Base-by-base conservation (phyloP, 1,140 invertebrate species). In the Drosophila punjabiensis region DNA sequence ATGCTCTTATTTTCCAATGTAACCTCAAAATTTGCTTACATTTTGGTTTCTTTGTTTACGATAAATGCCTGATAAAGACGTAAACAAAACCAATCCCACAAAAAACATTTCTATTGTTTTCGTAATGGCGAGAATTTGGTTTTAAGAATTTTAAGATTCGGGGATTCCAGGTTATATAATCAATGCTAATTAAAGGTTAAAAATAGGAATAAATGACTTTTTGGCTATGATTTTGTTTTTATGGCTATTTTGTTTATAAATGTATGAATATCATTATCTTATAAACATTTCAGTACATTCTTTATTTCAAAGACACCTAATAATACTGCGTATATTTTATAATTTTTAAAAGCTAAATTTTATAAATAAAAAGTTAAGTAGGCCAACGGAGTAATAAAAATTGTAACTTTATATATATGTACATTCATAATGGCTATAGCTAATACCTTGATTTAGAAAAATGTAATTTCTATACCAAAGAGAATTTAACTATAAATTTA, bases 21-120 rank as follows among this genome's bases (percentile, higher is more conserved):
- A 59, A 59, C 35, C 24, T n/a, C n/a, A 28, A 41, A 39, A n/a
- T 37, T 59, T 59, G 56, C 35, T 59, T 59, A 59, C 56, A 41
- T 28, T 59, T 59, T 56, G 5, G 14, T 24, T 56, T 37, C 18
- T 56, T 37, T 56, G 53, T 56, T 56, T 56, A 37, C 33, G 8
- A 37, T 37, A 16, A 56, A 37, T 16, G 13, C 3, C 35, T 10
- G 16, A 39, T 24, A n/a, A 39, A 41, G 14, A 28, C 28, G 56
- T 59, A 59, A 41, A 59, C 56, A 59, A 59, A 41, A n/a, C 6
- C 3, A 8, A n/a, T 28, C 13, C 35, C 2, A 37, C 14, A 37
- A 5, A 37, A 56, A 8, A 13, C 10, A 37, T 56, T 56, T 56
- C 33, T 20, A 37, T 56, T 0, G n/a, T 35, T 55, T 55, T 55